These are phyloP conservation scores for Scaptomyza parva DNA, from an alignment of 2,888 invertebrate genomes.

Conservation along the genomic window DNA sequence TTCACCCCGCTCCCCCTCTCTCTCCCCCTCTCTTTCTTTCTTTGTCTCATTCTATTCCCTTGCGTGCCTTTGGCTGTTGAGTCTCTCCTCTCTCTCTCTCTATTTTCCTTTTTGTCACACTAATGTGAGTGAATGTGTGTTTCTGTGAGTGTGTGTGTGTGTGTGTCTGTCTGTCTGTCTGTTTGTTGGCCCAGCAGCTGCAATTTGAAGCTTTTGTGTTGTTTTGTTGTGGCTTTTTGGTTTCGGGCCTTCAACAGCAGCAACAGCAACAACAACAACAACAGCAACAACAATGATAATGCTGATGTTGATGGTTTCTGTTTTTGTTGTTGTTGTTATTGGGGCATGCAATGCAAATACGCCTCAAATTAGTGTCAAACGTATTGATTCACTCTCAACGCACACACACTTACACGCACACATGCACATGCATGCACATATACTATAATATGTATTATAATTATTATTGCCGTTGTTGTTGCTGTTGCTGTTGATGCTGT, in stretches of 20 bases:
- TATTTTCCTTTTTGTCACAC: constrained; percentile 16
- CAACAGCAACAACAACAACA: too few species aligned
- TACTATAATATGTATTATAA: neutral
- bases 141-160: too few species aligned
- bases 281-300: constrained; percentile 49
- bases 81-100: neutral
- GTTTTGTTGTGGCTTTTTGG: constrained; percentile 33
- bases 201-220: constrained; percentile 71
- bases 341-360: constrained; percentile 71
- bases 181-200: constrained; percentile 67
- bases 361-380: constrained; percentile 75
- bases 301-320: constrained; percentile 15
- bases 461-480: constrained; percentile 25
- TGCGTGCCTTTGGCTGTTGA: too few species aligned
- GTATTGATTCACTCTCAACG: constrained; percentile 68
- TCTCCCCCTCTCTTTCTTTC: too few species aligned
- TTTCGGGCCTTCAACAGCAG: constrained; percentile 40
- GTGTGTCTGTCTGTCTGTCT: too few species aligned
- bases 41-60: too few species aligned
- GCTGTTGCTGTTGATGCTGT: constrained; percentile 45
- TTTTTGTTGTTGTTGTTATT: constrained; percentile 41
- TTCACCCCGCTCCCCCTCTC: neutral
- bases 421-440: constrained; percentile 14
- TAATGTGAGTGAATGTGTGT: too few species aligned
- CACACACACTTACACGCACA: constrained; percentile 7